Base-by-base conservation (phyloP, 2,113 vertebrate species). In the Scalopus aquaticus region DNA sequence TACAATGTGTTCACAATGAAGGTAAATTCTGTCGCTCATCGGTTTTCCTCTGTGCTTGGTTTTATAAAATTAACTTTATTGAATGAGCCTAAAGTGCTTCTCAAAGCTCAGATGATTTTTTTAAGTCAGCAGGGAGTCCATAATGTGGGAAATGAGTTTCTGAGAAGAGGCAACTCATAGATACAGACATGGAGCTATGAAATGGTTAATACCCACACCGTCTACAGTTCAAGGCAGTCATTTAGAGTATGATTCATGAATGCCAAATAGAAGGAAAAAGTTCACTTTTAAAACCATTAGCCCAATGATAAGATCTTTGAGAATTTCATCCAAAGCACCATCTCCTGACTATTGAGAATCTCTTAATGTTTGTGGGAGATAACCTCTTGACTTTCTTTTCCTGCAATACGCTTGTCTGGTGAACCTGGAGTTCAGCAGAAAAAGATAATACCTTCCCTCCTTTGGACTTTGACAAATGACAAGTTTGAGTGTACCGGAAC, bases 401-500 rank as follows among this genome's bases (percentile, higher is more conserved):
- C 88, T 88, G 90, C 74, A 97, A 16, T 62, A 39, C 3, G 0
- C 89, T 97, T 95, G 86, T 97, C 87, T 94, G 73, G 82, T 81
- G 78, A 95, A 92, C 72, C 51, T 97, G 90, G 73, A 96, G 94
- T 97, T 98, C 81, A 85, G 60, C 83, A 92, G 80, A 70, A 91
- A 62, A 81, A 95, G 95, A 96, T 94, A 95, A 83, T 42, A 90
- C 87, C 94, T 88, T 95, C 56, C 58, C 67, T 92, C 58, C 79
- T 35, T 11, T 96, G 96, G 91, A 95, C 97, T 98, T 98, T 97
- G 96, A 95, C 72, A 96, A 95, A 91, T 32, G 72, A 62, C 82
- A 94, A 82, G 49, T 65, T 93, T 77, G 79, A 88, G 76, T 82
- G 79, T 93, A 86, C 95, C 39, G 85, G 98, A 97, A 90, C 56